Percentiles rank a stretch among this genome's conserved stretches.
These are phyloP conservation scores for Dolichomitus sp. DNA, from an alignment of 2,888 invertebrate species.

Conservation along the genomic window DNA sequence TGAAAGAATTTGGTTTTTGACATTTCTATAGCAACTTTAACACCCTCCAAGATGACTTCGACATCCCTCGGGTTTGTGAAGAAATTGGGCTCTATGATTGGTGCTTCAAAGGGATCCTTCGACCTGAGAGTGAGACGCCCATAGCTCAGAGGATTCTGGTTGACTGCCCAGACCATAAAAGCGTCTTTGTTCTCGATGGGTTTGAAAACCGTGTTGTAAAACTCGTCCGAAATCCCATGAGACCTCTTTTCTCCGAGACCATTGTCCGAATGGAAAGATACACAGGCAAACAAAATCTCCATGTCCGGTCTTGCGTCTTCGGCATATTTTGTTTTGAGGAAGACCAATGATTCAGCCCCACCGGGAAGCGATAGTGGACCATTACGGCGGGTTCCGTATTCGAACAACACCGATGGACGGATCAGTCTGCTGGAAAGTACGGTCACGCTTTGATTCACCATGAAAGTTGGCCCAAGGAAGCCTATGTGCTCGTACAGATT, in stretches of 20 bases:
- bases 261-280: conserved; percentile 86
- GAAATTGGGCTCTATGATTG: conserved; percentile 93
- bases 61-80: conserved; percentile 88
- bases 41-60: conserved; percentile 84
- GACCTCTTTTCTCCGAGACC: conserved; percentile 81
- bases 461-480: conserved; percentile 90
- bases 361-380: conserved; percentile 85
- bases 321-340: conserved; percentile 85
- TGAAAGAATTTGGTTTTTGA: conserved; percentile 86
- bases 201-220: conserved; percentile 85
- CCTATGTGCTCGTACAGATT: conserved; percentile 90
- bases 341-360: conserved; percentile 86
- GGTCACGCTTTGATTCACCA: conserved; percentile 88
- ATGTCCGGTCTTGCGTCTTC: conserved; percentile 81
- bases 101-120: conserved; percentile 91
- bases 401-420: conserved; percentile 78
- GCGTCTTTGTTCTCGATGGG: conserved; percentile 85
- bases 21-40: conserved; percentile 88
- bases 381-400: conserved; percentile 80
- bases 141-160: conserved; percentile 91
- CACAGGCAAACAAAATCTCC: conserved; percentile 86
- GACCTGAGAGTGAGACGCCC: conserved; percentile 90
- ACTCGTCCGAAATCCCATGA: conserved; percentile 82
- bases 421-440: conserved; percentile 80
- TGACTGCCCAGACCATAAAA: conserved; percentile 89